phyloP scores from a whole-genome alignment of 2,113 vertebrate species.

The Octodon degus region DNA sequence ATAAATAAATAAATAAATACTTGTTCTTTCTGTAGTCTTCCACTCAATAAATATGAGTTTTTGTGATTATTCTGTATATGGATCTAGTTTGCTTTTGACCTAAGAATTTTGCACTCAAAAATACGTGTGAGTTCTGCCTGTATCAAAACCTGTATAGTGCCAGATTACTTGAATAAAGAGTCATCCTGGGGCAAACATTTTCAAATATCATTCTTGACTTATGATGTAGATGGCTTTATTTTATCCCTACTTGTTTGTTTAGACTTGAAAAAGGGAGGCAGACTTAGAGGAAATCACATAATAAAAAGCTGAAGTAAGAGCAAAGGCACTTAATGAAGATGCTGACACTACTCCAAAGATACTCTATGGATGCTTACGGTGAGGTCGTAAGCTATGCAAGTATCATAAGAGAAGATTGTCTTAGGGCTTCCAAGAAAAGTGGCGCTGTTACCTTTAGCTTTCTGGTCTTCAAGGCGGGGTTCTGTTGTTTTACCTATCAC shows the following conservation, averaged over 20 bases:
- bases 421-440: neutral
- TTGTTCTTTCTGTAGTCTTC: neutral
- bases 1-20: no score
- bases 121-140: neutral
- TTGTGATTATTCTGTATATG: neutral
- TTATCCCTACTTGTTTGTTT: neutral
- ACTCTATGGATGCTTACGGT: neutral
- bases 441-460: neutral
- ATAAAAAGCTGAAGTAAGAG: conserved; percentile 16
- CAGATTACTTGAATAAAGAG: conserved; percentile 12
- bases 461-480: neutral
- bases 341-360: neutral
- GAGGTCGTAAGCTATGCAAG: no score
- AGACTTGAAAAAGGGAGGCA: neutral
- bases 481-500: neutral
- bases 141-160: neutral
- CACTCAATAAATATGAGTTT: conserved; percentile 14
- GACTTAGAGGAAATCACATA: neutral
- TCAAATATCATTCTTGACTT: neutral
- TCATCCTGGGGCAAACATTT: conserved; percentile 37
- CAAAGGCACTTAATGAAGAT: neutral
- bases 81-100: conserved; percentile 2
- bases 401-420: neutral
- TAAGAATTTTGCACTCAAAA: neutral
- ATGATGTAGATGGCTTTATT: neutral